These are phyloP conservation scores for Hirtodrosophila cameraria DNA, from an alignment of 2,888 invertebrate species.

Conservation along the genomic window DNA sequence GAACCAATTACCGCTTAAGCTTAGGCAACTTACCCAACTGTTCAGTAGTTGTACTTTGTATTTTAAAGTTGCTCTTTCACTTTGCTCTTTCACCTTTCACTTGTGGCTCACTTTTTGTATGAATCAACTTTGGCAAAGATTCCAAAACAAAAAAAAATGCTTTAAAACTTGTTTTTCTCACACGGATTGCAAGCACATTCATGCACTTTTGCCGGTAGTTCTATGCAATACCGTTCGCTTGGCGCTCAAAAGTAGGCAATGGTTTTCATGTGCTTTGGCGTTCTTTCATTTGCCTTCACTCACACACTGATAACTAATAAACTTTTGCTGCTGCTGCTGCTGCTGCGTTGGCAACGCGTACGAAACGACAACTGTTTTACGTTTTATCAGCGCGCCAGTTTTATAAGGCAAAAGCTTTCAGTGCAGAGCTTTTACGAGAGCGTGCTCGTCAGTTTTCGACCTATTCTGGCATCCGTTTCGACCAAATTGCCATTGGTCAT, in stretches of 20 bases:
- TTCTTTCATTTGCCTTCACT: constrained; percentile 7
- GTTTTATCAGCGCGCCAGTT: constrained; percentile 56
- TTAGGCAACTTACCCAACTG: constrained; percentile 39
- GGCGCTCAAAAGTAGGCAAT: constrained; percentile 49
- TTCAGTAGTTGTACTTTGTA: constrained; percentile 17
- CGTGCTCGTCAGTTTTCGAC: constrained; percentile 39
- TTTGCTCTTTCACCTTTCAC: constrained; percentile 28
- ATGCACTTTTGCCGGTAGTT: constrained; percentile 46
- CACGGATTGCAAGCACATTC: constrained; percentile 12
- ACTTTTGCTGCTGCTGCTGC: constrained; percentile 15
- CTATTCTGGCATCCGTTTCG: constrained; percentile 50
- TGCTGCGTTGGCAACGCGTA: constrained; percentile 61
- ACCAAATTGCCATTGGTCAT: constrained; percentile 62
- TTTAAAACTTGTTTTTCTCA: constrained; percentile 10
- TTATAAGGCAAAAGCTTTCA: constrained; percentile 70
- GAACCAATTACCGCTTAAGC: constrained; percentile 39
- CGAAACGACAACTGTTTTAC: constrained; percentile 69
- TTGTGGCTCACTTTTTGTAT: constrained; percentile 18
- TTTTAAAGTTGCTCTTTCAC: constrained; percentile 9
- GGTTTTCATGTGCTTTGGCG: constrained; percentile 17
- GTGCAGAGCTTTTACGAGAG: constrained; percentile 50
- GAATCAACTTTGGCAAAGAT: neutral
- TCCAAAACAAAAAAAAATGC: constrained; percentile 27
- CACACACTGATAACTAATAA: constrained; percentile 7
- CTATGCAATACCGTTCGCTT: constrained; percentile 18